phyloP scores from a whole-genome alignment of 1,140 invertebrate species.

The Whitmania pigra region DNA sequence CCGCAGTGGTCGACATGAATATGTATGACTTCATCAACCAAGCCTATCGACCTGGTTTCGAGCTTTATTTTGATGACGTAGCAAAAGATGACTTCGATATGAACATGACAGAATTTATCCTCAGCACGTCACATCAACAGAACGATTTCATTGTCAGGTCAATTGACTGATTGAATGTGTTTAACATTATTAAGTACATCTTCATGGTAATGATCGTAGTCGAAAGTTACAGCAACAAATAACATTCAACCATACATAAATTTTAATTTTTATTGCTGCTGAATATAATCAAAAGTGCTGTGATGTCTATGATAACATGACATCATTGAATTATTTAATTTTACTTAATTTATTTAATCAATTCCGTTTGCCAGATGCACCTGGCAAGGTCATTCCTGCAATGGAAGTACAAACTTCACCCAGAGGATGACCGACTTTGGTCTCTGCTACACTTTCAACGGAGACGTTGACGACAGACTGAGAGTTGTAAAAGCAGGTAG shows the following conservation, averaged over 20 bases:
- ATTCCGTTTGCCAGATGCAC: slow-evolving; percentile 15
- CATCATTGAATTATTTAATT: neutral
- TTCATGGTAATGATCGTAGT: neutral
- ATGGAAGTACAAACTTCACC: slow-evolving; percentile 1
- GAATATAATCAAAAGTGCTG: neutral
- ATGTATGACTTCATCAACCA: slow-evolving; percentile 17
- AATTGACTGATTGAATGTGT: neutral
- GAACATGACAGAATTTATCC: slow-evolving; percentile 12
- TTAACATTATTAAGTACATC: too few species aligned
- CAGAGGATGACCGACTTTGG: slow-evolving; percentile 15
- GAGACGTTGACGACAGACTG: slow-evolving; percentile 5
- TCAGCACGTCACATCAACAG: slow-evolving; percentile 13
- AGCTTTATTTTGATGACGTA: neutral
- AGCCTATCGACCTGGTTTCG: slow-evolving; percentile 3
- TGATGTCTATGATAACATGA: neutral
- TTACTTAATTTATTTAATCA: neutral
- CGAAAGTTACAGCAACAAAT: neutral
- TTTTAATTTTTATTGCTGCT: neutral
- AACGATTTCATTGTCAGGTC: slow-evolving; percentile 13
- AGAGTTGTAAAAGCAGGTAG: slow-evolving; percentile 3
- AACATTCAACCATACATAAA: neutral
- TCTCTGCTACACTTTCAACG: slow-evolving; percentile 19
- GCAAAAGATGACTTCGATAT: neutral
- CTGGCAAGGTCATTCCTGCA: slow-evolving; percentile 11
- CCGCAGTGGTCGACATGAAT: slow-evolving; percentile 14